phyloP scores from a whole-genome alignment of 2,113 vertebrate genomes.

The Epinephelus cyanopodus region DNA sequence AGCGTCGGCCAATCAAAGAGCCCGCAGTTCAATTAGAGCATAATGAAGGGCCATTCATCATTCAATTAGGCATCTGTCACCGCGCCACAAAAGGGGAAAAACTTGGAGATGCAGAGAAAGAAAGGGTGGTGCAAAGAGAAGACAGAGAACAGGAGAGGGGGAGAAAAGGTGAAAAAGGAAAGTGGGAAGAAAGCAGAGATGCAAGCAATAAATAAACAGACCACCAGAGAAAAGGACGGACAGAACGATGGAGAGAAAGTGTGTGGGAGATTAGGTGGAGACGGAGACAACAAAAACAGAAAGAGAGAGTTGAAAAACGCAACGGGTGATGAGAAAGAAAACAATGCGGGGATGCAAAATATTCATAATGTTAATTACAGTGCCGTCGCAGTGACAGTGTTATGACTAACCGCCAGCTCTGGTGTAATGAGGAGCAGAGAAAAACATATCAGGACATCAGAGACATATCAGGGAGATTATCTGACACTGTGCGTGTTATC shows the following conservation, averaged over 20 bases:
- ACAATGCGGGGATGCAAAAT: constrained; percentile 33
- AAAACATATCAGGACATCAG: constrained; percentile 14
- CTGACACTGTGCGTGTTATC: background rate
- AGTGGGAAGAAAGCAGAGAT: constrained; percentile 73
- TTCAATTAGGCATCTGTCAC: constrained; percentile 99
- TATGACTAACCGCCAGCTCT: constrained; percentile 58
- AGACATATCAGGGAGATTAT: constrained; percentile 37
- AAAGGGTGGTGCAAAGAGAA: constrained; percentile 45
- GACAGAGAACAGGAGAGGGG: constrained; percentile 61
- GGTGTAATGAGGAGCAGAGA: constrained; percentile 56
- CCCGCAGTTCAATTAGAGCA: constrained; percentile 95
- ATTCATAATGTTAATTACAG: constrained; percentile 69
- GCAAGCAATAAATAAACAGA: constrained; percentile 16
- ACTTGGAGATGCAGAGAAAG: constrained; percentile 84
- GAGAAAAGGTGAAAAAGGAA: constrained; percentile 81
- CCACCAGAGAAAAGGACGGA: background rate
- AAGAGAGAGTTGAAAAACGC: constrained; percentile 1
- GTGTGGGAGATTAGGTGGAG: background rate
- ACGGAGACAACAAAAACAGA: constrained; percentile 15
- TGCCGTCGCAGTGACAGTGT: constrained; percentile 53
- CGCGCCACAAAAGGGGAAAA: constrained; percentile 88
- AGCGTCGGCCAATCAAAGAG: constrained; percentile 90
- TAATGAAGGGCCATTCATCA: constrained; percentile 99
- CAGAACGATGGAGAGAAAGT: background rate
- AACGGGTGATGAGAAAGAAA: constrained; percentile 27